Evolutionary conservation across 1,140 invertebrate genomes (phyloP), one percentile per base, ranked within the genome.

Genomic region (Manduca sexta): DNA sequence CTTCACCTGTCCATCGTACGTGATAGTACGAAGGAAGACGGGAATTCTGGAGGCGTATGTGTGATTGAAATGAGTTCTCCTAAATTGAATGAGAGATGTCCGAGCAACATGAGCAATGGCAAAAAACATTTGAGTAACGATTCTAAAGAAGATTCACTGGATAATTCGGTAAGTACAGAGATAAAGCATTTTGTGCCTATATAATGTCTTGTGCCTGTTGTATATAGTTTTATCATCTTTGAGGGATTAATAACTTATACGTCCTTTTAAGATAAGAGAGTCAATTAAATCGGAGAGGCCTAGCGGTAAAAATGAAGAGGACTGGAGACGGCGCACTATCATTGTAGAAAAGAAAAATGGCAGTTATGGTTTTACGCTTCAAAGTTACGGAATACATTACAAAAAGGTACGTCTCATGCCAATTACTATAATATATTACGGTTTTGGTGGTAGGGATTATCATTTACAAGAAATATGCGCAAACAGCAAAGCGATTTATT

Each of bases 371-470:
- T 98, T 98, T 77, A 98, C 96, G 0, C 86, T 98, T 42, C 91
- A 98, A 90, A 98, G 95, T 71, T 98, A 98, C 76, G 96, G 96
- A 8, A 97, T 98, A 41, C 95, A 97, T 73, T 97, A 98, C 80
- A 97, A 97, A 71, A 92, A 93, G 74, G 95, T 96, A 52, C 81
- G 86, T 4, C 4, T n/a, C n/a, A n/a, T n/a, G n/a, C n/a, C n/a
- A n/a, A n/a, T 14, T 46, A 16, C 14, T 34, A 89, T 90, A 66
- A 26, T 35, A 35, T 4, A 35, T 14, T 12, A 35, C n/a, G n/a
- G n/a, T n/a, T n/a, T n/a, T n/a, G n/a, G n/a, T n/a, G n/a, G n/a
- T n/a, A n/a, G n/a, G n/a, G n/a, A n/a, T n/a, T n/a, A n/a, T n/a
- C n/a, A n/a, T n/a, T n/a, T n/a, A n/a, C n/a, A n/a, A n/a, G n/a